A percentile compares a stretch with the other conserved stretches of the same genome.
Conservation (phyloP, 2,113 vertebrate genomes). For the Elephas maximus region DNA sequence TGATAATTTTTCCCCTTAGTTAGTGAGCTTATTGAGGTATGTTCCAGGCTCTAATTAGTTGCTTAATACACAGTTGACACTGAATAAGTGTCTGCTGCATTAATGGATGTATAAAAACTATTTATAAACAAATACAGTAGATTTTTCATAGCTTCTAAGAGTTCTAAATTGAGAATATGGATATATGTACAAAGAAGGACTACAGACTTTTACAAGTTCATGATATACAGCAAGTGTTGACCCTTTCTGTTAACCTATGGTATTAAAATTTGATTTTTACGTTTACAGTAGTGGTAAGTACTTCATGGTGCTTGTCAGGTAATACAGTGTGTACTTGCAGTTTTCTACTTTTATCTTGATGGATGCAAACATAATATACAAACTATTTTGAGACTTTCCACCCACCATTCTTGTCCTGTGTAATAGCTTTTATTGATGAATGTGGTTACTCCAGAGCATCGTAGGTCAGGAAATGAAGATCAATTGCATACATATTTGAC, state of each 20-base stretch:
- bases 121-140: background rate
- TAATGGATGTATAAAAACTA: background rate
- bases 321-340: constrained; percentile 48
- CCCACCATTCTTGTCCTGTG: background rate
- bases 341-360: constrained; percentile 65
- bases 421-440: constrained; percentile 68
- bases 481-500: constrained; percentile 47
- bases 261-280: constrained; percentile 62
- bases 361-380: constrained; percentile 57
- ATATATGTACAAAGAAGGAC: background rate
- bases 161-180: background rate
- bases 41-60: background rate
- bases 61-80: background rate
- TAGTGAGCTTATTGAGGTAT: background rate
- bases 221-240: background rate
- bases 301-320: constrained; percentile 8
- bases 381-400: constrained; percentile 27
- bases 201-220: background rate
- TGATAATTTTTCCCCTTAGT: background rate
- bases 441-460: background rate
- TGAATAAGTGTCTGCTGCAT: background rate
- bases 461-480: constrained; percentile 67
- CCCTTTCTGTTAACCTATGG: background rate
- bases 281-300: background rate
- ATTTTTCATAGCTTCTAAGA: background rate